Conservation (phyloP, 2,888 invertebrate species). For the Spicauda simplicius region DNA sequence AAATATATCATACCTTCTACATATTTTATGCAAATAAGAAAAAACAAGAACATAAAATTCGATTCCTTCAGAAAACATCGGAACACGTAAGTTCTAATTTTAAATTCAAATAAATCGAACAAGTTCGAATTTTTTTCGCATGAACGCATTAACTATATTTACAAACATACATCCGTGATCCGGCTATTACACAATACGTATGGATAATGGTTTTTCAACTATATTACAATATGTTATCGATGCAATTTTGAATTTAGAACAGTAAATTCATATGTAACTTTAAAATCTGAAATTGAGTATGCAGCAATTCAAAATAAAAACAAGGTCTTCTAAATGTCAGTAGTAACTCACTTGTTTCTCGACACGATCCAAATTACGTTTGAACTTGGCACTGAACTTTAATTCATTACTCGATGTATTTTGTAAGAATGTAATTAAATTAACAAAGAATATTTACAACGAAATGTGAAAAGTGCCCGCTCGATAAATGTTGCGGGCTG, state of each 20-base stretch:
- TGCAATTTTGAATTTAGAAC: background rate
- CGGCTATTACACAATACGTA: conserved; percentile 16
- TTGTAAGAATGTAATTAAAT: conserved; percentile 41
- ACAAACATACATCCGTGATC: conserved; percentile 8
- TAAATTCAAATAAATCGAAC: background rate
- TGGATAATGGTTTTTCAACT: background rate
- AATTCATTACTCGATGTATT: conserved; percentile 45
- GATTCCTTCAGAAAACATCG: too few species aligned
- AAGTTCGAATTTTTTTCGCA: background rate
- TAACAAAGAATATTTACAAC: conserved; percentile 44
- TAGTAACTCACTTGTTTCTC: conserved; percentile 41
- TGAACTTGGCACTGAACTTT: conserved; percentile 42
- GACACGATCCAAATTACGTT: conserved; percentile 37
- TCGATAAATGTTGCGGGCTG: conserved; percentile 42
- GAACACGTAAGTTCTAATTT: background rate
- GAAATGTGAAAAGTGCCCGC: conserved; percentile 40
- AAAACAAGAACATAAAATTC: too few species aligned
- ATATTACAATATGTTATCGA: background rate
- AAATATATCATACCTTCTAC: too few species aligned
- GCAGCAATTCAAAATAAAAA: conserved; percentile 27
- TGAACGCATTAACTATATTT: conserved; percentile 8
- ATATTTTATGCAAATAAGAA: too few species aligned
- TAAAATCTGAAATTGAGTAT: background rate
- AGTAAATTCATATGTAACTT: background rate
- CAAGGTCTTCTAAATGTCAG: conserved; percentile 11